phyloP scores from a whole-genome alignment of 2,888 invertebrate genomes.

The Mimumesa dahlbomi region DNA sequence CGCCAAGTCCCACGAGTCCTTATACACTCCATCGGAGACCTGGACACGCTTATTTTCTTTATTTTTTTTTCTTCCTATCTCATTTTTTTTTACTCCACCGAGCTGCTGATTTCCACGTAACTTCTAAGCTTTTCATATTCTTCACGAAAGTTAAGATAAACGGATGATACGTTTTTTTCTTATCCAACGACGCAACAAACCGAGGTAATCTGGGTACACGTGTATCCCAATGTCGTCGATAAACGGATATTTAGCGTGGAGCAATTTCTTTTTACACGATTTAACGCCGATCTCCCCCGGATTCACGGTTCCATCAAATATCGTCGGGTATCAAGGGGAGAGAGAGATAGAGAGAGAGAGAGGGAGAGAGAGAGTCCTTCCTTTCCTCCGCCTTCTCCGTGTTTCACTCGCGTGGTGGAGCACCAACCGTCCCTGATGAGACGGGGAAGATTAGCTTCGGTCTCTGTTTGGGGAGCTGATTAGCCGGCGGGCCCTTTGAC shows the following conservation, averaged over 20 bases:
- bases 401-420: slow-evolving; percentile 12
- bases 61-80: no score
- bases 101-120: no score
- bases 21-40: neutral
- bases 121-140: no score
- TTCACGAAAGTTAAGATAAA: no score
- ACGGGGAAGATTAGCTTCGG: slow-evolving; percentile 63
- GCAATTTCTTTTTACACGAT: slow-evolving; percentile 29
- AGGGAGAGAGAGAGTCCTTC: no score
- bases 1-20: slow-evolving; percentile 14
- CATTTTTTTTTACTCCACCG: no score
- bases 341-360: no score
- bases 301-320: slow-evolving; percentile 30
- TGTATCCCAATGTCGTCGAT: no score
- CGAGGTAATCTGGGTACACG: no score
- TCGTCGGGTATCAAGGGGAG: slow-evolving; percentile 48
- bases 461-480: slow-evolving; percentile 66
- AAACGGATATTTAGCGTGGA: neutral
- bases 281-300: slow-evolving; percentile 18
- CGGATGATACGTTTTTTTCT: no score
- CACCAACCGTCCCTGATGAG: slow-evolving; percentile 52
- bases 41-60: no score
- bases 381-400: slow-evolving; percentile 27
- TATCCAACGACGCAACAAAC: no score
- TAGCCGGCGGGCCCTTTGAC: slow-evolving; percentile 63